phyloP scores from a whole-genome alignment of 2,888 invertebrate genomes.

The Folsomia candida region DNA sequence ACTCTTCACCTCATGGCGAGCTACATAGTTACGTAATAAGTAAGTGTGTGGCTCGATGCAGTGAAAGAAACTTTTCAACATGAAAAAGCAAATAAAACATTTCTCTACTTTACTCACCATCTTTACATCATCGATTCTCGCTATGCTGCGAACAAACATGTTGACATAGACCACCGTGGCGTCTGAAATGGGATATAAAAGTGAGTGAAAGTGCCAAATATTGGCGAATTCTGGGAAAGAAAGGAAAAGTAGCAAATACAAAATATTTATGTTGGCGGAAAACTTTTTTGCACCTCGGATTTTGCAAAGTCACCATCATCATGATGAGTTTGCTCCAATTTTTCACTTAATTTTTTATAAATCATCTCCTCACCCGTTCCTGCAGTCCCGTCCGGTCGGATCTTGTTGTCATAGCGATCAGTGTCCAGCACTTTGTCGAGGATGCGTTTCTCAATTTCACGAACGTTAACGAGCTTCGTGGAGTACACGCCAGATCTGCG shows the following conservation, averaged over 20 bases:
- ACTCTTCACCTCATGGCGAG: too few species aligned
- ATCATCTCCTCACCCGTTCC: neutral
- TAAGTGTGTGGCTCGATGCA: too few species aligned
- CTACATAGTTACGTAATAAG: too few species aligned
- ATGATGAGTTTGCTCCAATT: too few species aligned
- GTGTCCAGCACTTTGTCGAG: neutral
- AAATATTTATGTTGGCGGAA: too few species aligned
- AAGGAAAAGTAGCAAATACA: too few species aligned
- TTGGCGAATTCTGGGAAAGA: neutral
- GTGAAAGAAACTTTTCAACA: too few species aligned
- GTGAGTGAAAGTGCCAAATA: too few species aligned
- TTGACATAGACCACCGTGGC: neutral
- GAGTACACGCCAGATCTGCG: neutral
- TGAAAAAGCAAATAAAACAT: neutral
- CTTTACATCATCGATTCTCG: constrained; percentile 3
- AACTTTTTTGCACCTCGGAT: too few species aligned
- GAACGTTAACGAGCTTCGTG: neutral
- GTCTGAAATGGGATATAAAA: neutral
- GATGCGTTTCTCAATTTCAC: neutral
- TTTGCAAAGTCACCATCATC: too few species aligned
- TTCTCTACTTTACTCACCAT: constrained; percentile 5
- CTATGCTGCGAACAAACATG: constrained; percentile 1
- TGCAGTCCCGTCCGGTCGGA: neutral
- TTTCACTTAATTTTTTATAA: too few species aligned
- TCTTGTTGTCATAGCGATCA: constrained; percentile 3